Evolutionary conservation across 2,888 invertebrate genomes (phyloP).

Genomic region (Torymus tubicola): DNA sequence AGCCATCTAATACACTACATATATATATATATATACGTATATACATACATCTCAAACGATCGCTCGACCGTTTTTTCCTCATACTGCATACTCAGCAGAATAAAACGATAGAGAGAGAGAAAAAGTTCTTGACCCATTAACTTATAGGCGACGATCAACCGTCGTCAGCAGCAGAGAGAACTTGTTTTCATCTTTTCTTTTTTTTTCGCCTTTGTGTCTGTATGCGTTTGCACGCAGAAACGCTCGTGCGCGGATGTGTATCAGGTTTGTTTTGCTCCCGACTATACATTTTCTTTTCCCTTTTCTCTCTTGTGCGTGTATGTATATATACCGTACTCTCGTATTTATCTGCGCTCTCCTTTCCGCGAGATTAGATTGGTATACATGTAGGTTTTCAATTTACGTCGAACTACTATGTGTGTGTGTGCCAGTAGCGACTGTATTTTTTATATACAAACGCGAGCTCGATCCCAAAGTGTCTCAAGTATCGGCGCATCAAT

Average conservation of each 20-base stretch:
- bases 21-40: too few species aligned
- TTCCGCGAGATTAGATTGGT: conserved; percentile 39
- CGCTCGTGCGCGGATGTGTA: not conserved
- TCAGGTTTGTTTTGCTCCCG: conserved; percentile 20
- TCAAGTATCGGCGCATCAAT: too few species aligned
- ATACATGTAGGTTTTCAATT: conserved; percentile 33
- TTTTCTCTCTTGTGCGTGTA: not conserved
- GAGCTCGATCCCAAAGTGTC: too few species aligned
- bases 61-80: too few species aligned
- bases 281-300: conserved; percentile 1
- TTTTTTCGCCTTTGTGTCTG: not conserved
- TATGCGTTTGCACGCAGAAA: too few species aligned
- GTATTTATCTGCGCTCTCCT: conserved; percentile 21
- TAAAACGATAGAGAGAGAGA: not conserved
- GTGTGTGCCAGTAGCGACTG: not conserved
- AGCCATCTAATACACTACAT: too few species aligned
- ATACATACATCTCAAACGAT: too few species aligned
- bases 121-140: conserved; percentile 4
- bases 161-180: not conserved
- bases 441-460: too few species aligned
- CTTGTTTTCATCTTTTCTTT: conserved; percentile 21
- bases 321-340: not conserved
- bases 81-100: not conserved
- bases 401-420: not conserved
- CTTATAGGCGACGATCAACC: conserved; percentile 5